phyloP scores from a whole-genome alignment of 1,140 invertebrate genomes.

The Tigriopus japonicus region DNA sequence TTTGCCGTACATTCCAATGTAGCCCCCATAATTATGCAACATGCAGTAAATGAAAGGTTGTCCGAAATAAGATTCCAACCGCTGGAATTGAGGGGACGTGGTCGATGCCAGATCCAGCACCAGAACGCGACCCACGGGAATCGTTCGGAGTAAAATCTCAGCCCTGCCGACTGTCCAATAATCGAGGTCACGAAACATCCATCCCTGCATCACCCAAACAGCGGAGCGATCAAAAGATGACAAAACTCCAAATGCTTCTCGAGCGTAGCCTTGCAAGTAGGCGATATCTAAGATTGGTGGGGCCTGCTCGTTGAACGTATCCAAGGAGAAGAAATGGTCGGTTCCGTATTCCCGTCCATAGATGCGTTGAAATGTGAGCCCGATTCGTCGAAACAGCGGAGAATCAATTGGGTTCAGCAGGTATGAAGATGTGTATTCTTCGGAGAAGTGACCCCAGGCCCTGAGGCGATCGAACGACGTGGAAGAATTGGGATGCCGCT shows the following conservation, averaged over 20 bases:
- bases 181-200: slow-evolving; percentile 47
- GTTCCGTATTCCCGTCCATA: slow-evolving; percentile 36
- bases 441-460: slow-evolving; percentile 12
- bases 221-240: slow-evolving; percentile 45
- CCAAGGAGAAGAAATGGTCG: slow-evolving; percentile 67
- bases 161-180: slow-evolving; percentile 48
- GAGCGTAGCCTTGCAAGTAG: slow-evolving; percentile 43
- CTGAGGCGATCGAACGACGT: neutral
- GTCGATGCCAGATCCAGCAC: slow-evolving; percentile 5
- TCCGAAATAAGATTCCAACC: neutral
- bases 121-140: slow-evolving; percentile 30
- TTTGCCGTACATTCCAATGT: neutral
- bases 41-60: slow-evolving; percentile 7
- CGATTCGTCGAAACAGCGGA: slow-evolving; percentile 48
- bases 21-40: slow-evolving; percentile 9
- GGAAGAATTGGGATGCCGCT: neutral
- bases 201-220: slow-evolving; percentile 61
- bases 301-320: slow-evolving; percentile 63
- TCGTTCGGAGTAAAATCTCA: slow-evolving; percentile 50
- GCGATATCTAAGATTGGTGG: slow-evolving; percentile 36
- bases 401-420: slow-evolving; percentile 52
- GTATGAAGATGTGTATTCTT: neutral
- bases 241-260: slow-evolving; percentile 49
- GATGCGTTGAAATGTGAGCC: slow-evolving; percentile 44
- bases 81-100: neutral